phyloP scores from a whole-genome alignment of 2,797 vertebrate genomes.

The Mergus octosetaceus region DNA sequence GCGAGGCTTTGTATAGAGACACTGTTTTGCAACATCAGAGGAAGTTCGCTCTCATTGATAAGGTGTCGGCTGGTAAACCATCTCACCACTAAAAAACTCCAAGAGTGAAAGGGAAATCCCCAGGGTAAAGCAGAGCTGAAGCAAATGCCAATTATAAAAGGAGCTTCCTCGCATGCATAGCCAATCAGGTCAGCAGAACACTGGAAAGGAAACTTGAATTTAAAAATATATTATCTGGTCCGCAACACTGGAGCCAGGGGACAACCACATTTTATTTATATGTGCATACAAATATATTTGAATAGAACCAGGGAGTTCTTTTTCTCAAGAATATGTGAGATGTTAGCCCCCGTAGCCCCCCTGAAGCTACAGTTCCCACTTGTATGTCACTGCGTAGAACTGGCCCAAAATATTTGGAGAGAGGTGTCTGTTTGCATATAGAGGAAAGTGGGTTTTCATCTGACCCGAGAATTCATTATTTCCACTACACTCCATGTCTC shows the following conservation, averaged over 20 bases:
- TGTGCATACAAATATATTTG: background rate
- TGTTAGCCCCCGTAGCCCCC: background rate
- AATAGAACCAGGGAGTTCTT: background rate
- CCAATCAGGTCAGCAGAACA: slow-evolving; percentile 46
- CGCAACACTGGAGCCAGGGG: slow-evolving; percentile 33
- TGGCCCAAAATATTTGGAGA: background rate
- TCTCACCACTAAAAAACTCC: slow-evolving; percentile 76
- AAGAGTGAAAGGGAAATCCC: slow-evolving; percentile 75
- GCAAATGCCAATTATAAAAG: slow-evolving; percentile 32
- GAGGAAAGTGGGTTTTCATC: background rate
- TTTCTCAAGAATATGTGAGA: background rate
- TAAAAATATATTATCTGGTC: slow-evolving; percentile 49
- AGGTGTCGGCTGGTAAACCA: slow-evolving; percentile 65
- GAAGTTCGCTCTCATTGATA: slow-evolving; percentile 69
- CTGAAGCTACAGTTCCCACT: background rate
- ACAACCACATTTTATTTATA: slow-evolving; percentile 37
- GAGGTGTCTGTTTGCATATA: background rate
- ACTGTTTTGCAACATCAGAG: slow-evolving; percentile 65
- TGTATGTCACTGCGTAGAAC: background rate
- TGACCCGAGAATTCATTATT: background rate
- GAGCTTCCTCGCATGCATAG: background rate
- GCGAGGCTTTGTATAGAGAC: background rate
- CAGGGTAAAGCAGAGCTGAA: slow-evolving; percentile 45
- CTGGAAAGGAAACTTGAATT: slow-evolving; percentile 60
- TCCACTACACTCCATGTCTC: background rate